A percentile compares a stretch with the other conserved stretches of the same genome.
Conservation (phyloP, 2,888 invertebrate genomes). For the Lampropteryx suffumata region DNA sequence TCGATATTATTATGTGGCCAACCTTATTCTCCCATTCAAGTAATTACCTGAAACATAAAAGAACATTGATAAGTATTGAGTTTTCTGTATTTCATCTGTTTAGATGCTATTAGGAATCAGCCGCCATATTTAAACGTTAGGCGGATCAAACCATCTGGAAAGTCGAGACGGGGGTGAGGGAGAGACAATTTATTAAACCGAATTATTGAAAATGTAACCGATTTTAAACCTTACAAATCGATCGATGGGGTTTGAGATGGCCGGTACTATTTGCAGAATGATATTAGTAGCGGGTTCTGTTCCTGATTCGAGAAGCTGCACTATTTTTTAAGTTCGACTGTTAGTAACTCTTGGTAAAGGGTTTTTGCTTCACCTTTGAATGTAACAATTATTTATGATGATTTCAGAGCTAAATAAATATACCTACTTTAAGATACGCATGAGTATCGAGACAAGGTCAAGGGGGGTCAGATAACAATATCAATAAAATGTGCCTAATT, state of each 20-base stretch:
- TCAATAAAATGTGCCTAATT: no score
- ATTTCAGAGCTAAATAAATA: no score
- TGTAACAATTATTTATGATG: no score
- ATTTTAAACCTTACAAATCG: constrained; percentile 28
- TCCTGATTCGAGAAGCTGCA: no score
- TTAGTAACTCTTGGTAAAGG: no score
- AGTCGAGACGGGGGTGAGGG: constrained; percentile 50
- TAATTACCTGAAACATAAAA: constrained; percentile 58
- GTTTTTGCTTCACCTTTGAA: no score
- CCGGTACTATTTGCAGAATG: not conserved
- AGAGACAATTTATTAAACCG: constrained; percentile 55
- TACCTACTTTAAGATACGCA: no score
- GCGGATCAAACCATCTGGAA: constrained; percentile 65
- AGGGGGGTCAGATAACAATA: no score
- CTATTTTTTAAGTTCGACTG: no score
- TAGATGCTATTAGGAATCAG: constrained; percentile 40
- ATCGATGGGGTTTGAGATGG: constrained; percentile 12
- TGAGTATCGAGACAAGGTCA: no score
- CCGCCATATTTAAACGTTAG: constrained; percentile 61
- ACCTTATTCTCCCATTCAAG: not conserved
- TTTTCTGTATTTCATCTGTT: constrained; percentile 25
- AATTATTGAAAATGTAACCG: constrained; percentile 47
- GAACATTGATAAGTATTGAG: constrained; percentile 23
- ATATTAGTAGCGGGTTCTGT: not conserved
- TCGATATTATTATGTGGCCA: no score